Evolutionary conservation across 2,888 invertebrate species (phyloP).

Genomic region (Boloria euphrosyne): DNA sequence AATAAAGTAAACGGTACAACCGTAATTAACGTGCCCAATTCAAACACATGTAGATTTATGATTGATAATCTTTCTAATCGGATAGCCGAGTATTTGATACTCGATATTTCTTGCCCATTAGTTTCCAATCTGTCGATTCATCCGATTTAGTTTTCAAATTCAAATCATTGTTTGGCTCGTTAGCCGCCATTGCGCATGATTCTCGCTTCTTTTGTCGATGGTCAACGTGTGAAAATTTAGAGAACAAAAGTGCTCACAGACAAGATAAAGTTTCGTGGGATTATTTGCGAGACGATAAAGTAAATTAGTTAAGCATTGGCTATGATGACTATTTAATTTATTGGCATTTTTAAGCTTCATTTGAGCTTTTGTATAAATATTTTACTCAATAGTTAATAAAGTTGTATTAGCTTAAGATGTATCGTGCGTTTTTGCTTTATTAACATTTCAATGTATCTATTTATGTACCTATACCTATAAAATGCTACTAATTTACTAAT

Average conservation of each 20-base stretch:
- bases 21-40: conserved; percentile 42
- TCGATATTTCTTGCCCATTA: conserved; percentile 43
- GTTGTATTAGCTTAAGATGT: conserved; percentile 12
- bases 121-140: conserved; percentile 67
- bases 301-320: conserved; percentile 18
- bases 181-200: conserved; percentile 49
- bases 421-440: conserved; percentile 3
- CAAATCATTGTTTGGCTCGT: conserved; percentile 67
- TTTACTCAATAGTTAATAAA: conserved; percentile 5
- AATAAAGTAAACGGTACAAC: conserved; percentile 16
- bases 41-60: conserved; percentile 51
- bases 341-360: conserved; percentile 14
- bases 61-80: conserved; percentile 65
- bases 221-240: conserved; percentile 54
- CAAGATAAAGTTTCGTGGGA: conserved; percentile 28
- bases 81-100: conserved; percentile 43
- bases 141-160: conserved; percentile 73
- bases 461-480: no score
- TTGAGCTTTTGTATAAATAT: conserved; percentile 9
- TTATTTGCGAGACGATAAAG: conserved; percentile 28
- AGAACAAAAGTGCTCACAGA: conserved; percentile 35
- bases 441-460: neutral
- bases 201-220: conserved; percentile 58
- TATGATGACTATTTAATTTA: conserved; percentile 17
- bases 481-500: neutral